A percentile compares a stretch with the other conserved stretches of the same genome.
Evolutionary conservation across 1,140 invertebrate genomes (phyloP).

Genomic region (Bactericera cockerelli): DNA sequence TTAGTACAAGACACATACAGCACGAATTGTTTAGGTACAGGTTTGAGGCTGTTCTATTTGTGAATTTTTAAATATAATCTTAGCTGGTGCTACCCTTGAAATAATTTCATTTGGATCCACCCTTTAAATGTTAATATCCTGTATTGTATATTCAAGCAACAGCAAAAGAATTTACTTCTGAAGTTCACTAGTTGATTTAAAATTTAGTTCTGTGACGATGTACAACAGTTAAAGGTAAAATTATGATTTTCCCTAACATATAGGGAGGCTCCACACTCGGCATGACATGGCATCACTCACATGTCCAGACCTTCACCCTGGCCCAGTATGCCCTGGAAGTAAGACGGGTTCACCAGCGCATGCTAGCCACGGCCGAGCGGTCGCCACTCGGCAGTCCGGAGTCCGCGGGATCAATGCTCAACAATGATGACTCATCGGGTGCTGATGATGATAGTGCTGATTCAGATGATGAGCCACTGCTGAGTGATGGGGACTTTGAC

Average conservation of each 20-base stretch:
- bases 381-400: constrained; percentile 47
- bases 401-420: constrained; percentile 30
- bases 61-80: constrained; percentile 8
- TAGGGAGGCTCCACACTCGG: constrained; percentile 86
- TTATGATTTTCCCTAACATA: no score
- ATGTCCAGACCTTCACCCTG: constrained; percentile 57
- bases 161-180: no score
- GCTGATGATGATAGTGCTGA: constrained; percentile 24
- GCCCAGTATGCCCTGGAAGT: constrained; percentile 75
- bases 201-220: no score
- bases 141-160: no score
- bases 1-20: no score
- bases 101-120: no score
- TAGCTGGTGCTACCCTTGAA: background rate
- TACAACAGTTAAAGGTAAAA: no score
- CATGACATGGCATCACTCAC: constrained; percentile 77
- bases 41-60: constrained; percentile 12
- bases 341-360: constrained; percentile 62
- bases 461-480: constrained; percentile 31
- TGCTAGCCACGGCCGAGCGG: no score
- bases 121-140: no score
- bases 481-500: constrained; percentile 56
- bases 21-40: no score
- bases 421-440: no score
- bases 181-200: no score